Percentiles rank a stretch among this genome's conserved stretches.
These are phyloP conservation scores for Stenodema calcarata DNA, from an alignment of 2,888 invertebrate genomes.

Conservation along the genomic window DNA sequence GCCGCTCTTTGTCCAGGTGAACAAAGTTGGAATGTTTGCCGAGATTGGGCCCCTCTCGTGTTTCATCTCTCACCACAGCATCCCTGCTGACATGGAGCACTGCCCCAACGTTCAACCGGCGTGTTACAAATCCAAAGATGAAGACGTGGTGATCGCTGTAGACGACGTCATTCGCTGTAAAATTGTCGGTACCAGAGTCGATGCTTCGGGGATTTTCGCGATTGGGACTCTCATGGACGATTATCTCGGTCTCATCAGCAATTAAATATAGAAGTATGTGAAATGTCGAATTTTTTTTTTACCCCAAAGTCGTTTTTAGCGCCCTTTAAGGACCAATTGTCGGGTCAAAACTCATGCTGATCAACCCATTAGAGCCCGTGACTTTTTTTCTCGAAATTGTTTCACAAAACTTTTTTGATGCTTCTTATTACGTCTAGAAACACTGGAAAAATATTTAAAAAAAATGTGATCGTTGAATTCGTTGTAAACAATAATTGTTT, in stretches of 20 bases:
- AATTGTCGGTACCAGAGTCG: conserved; percentile 98
- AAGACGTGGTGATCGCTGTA: conserved; percentile 95
- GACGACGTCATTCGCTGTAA: conserved; percentile 97
- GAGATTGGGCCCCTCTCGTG: conserved; percentile 98
- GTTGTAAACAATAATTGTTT: no score
- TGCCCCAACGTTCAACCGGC: conserved; percentile 97
- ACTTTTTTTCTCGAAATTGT: no score
- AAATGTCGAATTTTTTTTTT: no score
- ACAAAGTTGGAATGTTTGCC: conserved; percentile 96
- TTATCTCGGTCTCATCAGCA: conserved; percentile 74
- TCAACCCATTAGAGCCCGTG: no score
- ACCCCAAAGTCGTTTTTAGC: no score
- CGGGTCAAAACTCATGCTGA: no score
- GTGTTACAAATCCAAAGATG: conserved; percentile 98
- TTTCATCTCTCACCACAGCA: conserved; percentile 96
- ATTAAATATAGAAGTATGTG: background rate
- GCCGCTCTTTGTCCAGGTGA: conserved; percentile 29
- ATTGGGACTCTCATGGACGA: conserved; percentile 99
- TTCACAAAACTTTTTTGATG: no score
- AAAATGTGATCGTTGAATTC: no score
- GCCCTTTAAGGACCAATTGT: no score
- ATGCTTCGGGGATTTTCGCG: conserved; percentile 98
- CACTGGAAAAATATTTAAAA: no score
- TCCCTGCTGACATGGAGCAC: conserved; percentile 99
- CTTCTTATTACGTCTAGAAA: no score